Evolutionary conservation across 1,140 invertebrate species (phyloP).

Genomic region (Papilio glaucus): DNA sequence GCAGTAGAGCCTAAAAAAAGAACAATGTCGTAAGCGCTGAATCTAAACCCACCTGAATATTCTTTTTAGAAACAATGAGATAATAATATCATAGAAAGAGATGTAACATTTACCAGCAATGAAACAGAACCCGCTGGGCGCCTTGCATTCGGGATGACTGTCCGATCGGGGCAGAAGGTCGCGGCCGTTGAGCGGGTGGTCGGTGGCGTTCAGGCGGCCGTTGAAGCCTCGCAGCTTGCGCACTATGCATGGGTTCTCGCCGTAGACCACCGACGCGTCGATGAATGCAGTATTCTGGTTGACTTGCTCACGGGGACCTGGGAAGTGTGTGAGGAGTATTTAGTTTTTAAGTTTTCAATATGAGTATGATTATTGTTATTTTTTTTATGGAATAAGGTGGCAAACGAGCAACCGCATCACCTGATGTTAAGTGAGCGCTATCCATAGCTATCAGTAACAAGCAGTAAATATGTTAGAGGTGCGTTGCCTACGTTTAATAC

Average conservation of each 20-base stretch:
- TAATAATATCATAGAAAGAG: too few species aligned
- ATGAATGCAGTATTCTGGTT: conserved; percentile 97
- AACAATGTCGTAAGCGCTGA: too few species aligned
- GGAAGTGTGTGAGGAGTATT: conserved; percentile 18
- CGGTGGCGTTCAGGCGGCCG: conserved; percentile 92
- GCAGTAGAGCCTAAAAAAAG: too few species aligned
- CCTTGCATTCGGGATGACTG: conserved; percentile 93
- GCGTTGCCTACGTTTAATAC: too few species aligned
- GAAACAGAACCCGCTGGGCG: conserved; percentile 92
- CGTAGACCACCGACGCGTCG: conserved; percentile 90
- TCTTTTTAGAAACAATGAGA: too few species aligned
- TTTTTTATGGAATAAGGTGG: too few species aligned
- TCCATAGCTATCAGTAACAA: too few species aligned
- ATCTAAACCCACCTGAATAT: too few species aligned
- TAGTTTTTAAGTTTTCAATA: background rate
- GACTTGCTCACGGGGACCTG: conserved; percentile 94
- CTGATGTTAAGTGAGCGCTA: too few species aligned
- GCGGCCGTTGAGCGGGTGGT: conserved; percentile 88
- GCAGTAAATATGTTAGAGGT: too few species aligned
- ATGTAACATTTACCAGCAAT: conserved; percentile 86
- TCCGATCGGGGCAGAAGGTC: conserved; percentile 90
- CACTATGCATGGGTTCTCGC: conserved; percentile 90
- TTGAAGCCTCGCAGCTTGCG: conserved; percentile 89
- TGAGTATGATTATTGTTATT: background rate
- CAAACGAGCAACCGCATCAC: too few species aligned